Evolutionary conservation across 2,797 vertebrate species (phyloP), one percentile per base, ranked within the genome.

Genomic region (Tokudaia tokunoshimensis): DNA sequence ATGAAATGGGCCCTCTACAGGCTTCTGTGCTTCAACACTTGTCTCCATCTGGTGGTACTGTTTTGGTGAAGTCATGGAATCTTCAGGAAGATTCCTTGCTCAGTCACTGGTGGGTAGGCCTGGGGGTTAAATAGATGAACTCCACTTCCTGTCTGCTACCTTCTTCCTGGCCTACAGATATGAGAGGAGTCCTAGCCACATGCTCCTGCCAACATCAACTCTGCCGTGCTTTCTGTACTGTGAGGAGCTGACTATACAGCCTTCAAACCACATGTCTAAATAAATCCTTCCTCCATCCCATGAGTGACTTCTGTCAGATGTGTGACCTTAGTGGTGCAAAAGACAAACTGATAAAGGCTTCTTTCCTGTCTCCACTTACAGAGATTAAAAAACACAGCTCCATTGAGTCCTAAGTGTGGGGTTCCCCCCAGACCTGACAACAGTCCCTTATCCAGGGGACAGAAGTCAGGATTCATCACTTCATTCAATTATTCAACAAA

Each of bases 391-490:
- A 84, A 12, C 2, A 47, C 12, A 9, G 0, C 80, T 91, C 34
- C 11, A 17, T 1, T 3, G 5, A n/a, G 20, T 37, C 50, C 12
- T 31, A n/a, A 83, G 52, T 52, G 52, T 1, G 10, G 55, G 29
- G 20, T 67, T 96, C 96, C 50, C 93, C 50, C 63, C 34, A 95
- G 86, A 70, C 70, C 75, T 93, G 76, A 79, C 74, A 94, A 61
- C 17, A 65, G 78, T 87, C 70, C 57, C 1, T 1, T 87, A 95
- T 95, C 26, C 52, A 85, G 82, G 89, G 92, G 41, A 50, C 0
- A 94, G 57, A 92, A 95, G 79, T 67, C 50, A 92, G 63, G 89
- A 97, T 94, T 52, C 79, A 89, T 80, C 86, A 79, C 85, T 88
- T 95, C 37, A 75, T 29, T 86, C 94, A 94, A 72, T 92, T 89